These are phyloP conservation scores for Paramisgurnus dabryanus DNA, from an alignment of 2,113 vertebrate genomes.

Conservation along the genomic window DNA sequence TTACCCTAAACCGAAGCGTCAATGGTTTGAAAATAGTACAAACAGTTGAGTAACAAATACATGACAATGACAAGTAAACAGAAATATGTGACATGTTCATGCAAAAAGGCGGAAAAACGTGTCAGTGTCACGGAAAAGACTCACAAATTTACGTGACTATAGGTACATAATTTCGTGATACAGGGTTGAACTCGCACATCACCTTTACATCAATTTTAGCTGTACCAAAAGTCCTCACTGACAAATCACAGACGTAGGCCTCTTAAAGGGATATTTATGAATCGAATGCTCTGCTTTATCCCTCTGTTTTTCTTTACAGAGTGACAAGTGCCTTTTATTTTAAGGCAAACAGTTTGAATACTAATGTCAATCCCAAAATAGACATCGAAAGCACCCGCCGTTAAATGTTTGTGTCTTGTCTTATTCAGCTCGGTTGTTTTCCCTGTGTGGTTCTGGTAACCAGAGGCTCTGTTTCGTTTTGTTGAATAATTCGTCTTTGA, in stretches of 20 bases:
- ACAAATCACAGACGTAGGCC: slow-evolving; percentile 53
- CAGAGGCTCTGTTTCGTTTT: slow-evolving; percentile 24
- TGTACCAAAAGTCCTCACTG: slow-evolving; percentile 49
- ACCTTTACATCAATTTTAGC: slow-evolving; percentile 53
- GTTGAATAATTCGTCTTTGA: slow-evolving; percentile 34
- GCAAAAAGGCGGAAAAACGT: too few relatives aligned
- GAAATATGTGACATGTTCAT: too few relatives aligned
- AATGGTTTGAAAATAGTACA: too few relatives aligned
- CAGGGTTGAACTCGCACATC: slow-evolving; percentile 48
- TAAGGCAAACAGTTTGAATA: background rate
- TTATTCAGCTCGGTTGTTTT: slow-evolving; percentile 32
- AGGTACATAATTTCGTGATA: too few relatives aligned
- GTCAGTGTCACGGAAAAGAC: too few relatives aligned
- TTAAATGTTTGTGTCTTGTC: slow-evolving; percentile 45
- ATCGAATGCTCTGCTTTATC: slow-evolving; percentile 55
- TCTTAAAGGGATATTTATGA: slow-evolving; percentile 59
- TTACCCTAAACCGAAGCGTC: too few relatives aligned
- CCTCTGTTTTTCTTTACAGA: slow-evolving; percentile 39
- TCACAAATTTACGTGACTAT: too few relatives aligned
- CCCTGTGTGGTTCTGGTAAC: slow-evolving; percentile 24
- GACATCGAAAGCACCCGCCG: slow-evolving; percentile 31
- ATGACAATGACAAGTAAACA: too few relatives aligned
- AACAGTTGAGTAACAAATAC: too few relatives aligned
- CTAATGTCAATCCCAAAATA: slow-evolving; percentile 47
- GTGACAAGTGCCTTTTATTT: slow-evolving; percentile 49